Base-by-base conservation (phyloP, 2,888 invertebrate species). In the Rhamnusium bicolor region DNA sequence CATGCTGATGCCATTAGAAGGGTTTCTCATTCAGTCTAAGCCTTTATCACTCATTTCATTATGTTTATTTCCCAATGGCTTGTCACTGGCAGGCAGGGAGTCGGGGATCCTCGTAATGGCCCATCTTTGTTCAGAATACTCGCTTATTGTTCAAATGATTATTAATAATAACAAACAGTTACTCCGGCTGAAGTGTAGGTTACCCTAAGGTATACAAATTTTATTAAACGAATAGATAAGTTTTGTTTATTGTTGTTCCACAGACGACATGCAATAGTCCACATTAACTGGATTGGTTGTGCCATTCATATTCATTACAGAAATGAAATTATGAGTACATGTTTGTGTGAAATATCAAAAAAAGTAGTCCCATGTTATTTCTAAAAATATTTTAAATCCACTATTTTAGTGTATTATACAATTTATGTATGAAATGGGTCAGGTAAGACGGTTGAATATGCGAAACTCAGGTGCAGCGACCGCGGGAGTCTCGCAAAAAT, bases 21-120 rank as follows among this genome's bases (percentile, higher is more conserved):
- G 71, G 65, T 60, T 60, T 10, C 66, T 60, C 32, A 27, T 29
- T 60, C 66, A 71, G 8, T 29, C 19, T 66, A 19, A 71, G 49
- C 71, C 71, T 60, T 71, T 61, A 53, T 66, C 60, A 66, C 61
- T 71, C 66, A 71, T 70, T 70, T 56, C 63, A 54, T 69, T 62
- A 65, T 54, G n/a, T 53, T 53, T 53, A 65, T 53, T 65, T 65
- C 18, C 53, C 65, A 53, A 54, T 53, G 65, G 32, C 12, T 53
- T 65, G 65, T 65, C 56, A 67, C 46, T 40, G 24, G 21, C 67
- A 67, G 56, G 19, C 56, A 21, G 40, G n/a, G 40, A 4, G 10
- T 12, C 2, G n/a, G 40, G 40, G 3, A 40, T 40, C 40, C 40
- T 40, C 40, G 40, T 29, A 32, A 58, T 16, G 16, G 58, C 18